These are phyloP conservation scores for Apostichopus californicus DNA, from an alignment of 35 echinoderm and acorn worm species.

Conservation along the genomic window DNA sequence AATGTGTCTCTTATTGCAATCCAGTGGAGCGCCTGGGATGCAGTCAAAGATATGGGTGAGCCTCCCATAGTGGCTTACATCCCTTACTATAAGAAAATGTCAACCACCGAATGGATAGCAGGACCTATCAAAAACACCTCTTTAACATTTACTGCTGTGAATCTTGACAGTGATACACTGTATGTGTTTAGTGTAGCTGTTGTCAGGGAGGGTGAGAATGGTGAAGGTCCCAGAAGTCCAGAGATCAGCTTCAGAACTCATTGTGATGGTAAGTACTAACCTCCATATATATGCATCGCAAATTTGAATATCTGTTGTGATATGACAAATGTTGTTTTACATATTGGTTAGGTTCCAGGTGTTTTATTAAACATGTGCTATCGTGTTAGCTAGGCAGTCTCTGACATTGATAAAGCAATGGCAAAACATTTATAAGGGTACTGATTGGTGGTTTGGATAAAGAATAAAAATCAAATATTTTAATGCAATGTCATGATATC, in stretches of 20 bases:
- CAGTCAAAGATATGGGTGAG: not conserved
- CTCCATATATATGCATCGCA: too few species aligned
- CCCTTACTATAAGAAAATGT: conserved; percentile 7
- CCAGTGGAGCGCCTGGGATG: not conserved
- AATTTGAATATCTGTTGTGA: too few species aligned
- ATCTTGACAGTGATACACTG: conserved; percentile 31
- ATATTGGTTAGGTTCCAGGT: too few species aligned
- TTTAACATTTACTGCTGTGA: not conserved
- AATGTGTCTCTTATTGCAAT: not conserved
- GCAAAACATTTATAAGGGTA: too few species aligned
- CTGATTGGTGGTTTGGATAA: too few species aligned
- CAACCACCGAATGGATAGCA: not conserved
- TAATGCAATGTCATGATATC: too few species aligned
- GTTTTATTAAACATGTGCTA: too few species aligned
- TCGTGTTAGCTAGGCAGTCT: too few species aligned
- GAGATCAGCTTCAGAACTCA: not conserved
- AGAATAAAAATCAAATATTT: too few species aligned
- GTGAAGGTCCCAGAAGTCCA: conserved; percentile 56
- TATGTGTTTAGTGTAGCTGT: conserved; percentile 63
- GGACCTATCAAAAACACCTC: not conserved
- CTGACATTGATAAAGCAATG: too few species aligned
- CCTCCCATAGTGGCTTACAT: conserved; percentile 4
- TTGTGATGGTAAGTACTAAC: not conserved
- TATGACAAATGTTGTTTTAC: too few species aligned
- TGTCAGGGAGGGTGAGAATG: conserved; percentile 52